phyloP scores from a whole-genome alignment of 2,113 vertebrate species.

The Onychostoma macrolepis region DNA sequence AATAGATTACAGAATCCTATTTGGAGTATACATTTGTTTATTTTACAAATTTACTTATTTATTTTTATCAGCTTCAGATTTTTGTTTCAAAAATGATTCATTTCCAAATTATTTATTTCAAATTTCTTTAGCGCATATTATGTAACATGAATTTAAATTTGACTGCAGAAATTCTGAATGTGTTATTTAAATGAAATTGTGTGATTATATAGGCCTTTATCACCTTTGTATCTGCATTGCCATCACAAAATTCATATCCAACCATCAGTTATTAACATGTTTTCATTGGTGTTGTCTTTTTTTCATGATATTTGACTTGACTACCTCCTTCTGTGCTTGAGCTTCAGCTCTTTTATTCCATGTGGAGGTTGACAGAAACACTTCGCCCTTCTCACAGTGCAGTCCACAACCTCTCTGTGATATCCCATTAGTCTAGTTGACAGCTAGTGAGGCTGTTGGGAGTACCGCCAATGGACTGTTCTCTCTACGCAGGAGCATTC shows the following conservation, averaged over 20 bases:
- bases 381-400: neutral
- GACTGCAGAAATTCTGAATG: neutral
- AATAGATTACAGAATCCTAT: too few species aligned
- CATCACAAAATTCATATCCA: too few species aligned
- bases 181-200: neutral
- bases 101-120: too few species aligned
- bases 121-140: neutral
- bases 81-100: neutral
- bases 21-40: too few species aligned
- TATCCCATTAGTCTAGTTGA: constrained; percentile 33
- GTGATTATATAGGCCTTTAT: neutral
- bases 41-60: too few species aligned
- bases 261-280: neutral
- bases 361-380: constrained; percentile 22
- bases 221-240: neutral
- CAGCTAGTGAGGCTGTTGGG: constrained; percentile 10
- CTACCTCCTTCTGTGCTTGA: neutral
- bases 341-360: constrained; percentile 10
- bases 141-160: neutral
- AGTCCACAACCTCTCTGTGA: constrained; percentile 6
- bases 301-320: neutral
- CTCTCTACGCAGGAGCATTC: neutral
- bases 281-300: neutral
- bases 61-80: neutral
- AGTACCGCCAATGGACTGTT: neutral